Conservation (phyloP, 2,797 vertebrate species). For the Darevskia mixta region DNA sequence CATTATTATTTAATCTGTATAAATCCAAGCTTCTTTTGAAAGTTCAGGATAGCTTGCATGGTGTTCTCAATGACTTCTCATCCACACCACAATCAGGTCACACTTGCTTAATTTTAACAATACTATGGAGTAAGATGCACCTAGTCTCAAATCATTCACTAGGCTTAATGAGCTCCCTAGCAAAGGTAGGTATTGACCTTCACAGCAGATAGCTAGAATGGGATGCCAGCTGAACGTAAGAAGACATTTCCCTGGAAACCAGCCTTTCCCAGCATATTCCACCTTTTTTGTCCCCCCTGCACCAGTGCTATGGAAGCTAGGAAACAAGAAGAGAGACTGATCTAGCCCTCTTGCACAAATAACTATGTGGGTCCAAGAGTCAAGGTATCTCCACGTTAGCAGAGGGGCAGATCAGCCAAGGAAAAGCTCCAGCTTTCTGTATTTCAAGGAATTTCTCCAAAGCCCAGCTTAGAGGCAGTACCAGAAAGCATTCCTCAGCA, state of each 20-base stretch:
- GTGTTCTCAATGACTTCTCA: not conserved
- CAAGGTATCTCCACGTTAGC: too few relatives aligned
- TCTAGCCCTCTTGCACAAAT: not conserved
- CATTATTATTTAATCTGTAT: not conserved
- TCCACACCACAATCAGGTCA: not conserved
- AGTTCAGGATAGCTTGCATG: not conserved
- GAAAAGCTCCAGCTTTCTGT: too few relatives aligned
- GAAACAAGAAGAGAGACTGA: not conserved
- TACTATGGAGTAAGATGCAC: not conserved
- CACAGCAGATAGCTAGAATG: not conserved
- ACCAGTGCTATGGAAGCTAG: not conserved
- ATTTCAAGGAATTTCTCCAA: not conserved
- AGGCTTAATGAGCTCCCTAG: not conserved
- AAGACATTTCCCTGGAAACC: not conserved
- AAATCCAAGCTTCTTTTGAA: not conserved
- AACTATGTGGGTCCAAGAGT: not conserved
- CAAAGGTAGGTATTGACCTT: not conserved
- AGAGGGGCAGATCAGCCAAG: not conserved
- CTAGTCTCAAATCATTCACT: not conserved
- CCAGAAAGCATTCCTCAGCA: not conserved
- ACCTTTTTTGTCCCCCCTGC: not conserved
- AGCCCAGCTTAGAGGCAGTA: not conserved
- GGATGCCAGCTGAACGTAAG: too few relatives aligned
- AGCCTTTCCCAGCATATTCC: not conserved
- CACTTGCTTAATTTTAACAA: not conserved